Evolutionary conservation across 2,797 vertebrate genomes (phyloP), one percentile per base, ranked within the genome.

Genomic region (Danio jaintianensis): DNA sequence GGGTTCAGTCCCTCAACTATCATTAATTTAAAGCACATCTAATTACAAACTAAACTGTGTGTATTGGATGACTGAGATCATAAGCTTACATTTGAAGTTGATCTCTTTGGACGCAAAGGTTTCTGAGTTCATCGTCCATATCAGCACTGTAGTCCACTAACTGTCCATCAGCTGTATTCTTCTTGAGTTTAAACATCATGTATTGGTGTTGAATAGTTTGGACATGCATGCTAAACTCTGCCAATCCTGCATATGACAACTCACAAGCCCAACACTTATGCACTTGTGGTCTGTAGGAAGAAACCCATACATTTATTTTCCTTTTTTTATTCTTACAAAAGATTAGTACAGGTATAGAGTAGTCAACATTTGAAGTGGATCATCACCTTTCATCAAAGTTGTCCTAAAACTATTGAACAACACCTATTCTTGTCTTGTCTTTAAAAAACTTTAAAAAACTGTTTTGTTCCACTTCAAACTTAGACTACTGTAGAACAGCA

Each of bases 191-290:
- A 1, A 12, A 15, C 42, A 93, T 68, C 9, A 66, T 87, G 18
- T 4, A 43, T 66, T 72, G 13, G 83, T 94, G 93, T 58, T 80
- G 6, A 22, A 6, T 0, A 0, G 85, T 88, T 13, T 66, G 59
- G 75, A 93, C 86, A 86, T 94, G 93, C 50, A 42, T 0, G 16
- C 69, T 50, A 10, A 85, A 94, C 15, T 79, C 18, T 0, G 64
- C 2, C 18, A 94, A 74, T 64, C 68, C 61, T 63, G 70, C 68
- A 5, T 18, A 22, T 1, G 9, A 72, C 1, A 43, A 6, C 1
- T 79, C 45, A 69, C 93, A 94, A 0, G 88, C 91, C 48, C 84
- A 87, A 43, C 93, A 94, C 6, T 70, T 40, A 61, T 94, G 93
- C 56, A 18, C 43, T 3, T 67, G 73, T 5, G 29, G n/a, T 4